A percentile compares a stretch with the other conserved stretches of the same genome.
phyloP scores from a whole-genome alignment of 2,888 invertebrate genomes.

The Pheosia tremula region DNA sequence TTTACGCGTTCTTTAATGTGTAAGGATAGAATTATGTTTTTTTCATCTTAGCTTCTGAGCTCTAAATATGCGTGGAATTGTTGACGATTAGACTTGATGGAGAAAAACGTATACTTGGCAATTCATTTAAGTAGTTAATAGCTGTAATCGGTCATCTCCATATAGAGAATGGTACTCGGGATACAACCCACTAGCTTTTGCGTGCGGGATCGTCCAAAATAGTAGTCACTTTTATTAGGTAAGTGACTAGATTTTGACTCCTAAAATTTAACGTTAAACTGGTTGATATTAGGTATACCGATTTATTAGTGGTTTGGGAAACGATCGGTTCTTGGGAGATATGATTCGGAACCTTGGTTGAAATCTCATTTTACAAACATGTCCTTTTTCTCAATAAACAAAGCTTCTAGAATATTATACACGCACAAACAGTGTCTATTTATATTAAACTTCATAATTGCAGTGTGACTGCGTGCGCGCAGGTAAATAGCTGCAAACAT shows the following conservation, averaged over 20 bases:
- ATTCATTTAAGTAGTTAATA: slow-evolving; percentile 58
- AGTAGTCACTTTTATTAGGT: too few species aligned
- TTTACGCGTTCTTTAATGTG: too few species aligned
- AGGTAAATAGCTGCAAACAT: slow-evolving; percentile 21
- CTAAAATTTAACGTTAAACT: too few species aligned
- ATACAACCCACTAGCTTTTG: slow-evolving; percentile 35
- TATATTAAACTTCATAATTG: slow-evolving; percentile 13
- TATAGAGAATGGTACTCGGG: slow-evolving; percentile 36
- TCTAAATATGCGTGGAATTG: slow-evolving; percentile 48
- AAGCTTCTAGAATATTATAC: slow-evolving; percentile 2
- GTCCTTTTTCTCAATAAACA: too few species aligned
- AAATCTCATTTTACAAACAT: too few species aligned
- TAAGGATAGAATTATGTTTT: too few species aligned
- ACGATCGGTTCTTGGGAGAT: too few species aligned
- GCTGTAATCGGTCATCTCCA: slow-evolving; percentile 49
- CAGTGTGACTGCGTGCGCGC: slow-evolving; percentile 13
- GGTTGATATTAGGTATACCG: too few species aligned
- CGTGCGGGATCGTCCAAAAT: slow-evolving; percentile 29
- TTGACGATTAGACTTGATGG: slow-evolving; percentile 43
- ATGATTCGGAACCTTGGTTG: too few species aligned
- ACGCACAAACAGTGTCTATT: slow-evolving; percentile 9
- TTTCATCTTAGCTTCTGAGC: too few species aligned
- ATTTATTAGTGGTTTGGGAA: too few species aligned
- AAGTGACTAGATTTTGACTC: too few species aligned
- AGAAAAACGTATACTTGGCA: slow-evolving; percentile 50